phyloP scores from a whole-genome alignment of 2,113 vertebrate genomes.

The Chaetorhynchus papuensis region DNA sequence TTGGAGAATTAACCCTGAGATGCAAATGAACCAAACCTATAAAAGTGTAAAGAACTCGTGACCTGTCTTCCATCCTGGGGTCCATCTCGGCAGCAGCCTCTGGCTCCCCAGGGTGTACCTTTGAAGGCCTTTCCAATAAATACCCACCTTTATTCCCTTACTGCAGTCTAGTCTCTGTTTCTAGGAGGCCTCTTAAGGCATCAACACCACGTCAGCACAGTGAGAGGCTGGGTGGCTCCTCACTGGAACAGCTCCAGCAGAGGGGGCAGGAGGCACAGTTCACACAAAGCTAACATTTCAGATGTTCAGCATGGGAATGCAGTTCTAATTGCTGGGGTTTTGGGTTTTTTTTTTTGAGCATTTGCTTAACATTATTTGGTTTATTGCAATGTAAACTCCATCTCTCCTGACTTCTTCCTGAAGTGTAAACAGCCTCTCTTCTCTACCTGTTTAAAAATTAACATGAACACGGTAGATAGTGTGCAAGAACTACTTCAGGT shows the following conservation, averaged over 20 bases:
- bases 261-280: not conserved
- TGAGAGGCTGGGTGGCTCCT: not conserved
- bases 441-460: not conserved
- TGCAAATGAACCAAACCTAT: no score
- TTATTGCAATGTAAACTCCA: not conserved
- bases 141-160: no score
- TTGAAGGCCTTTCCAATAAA: no score
- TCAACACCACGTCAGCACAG: rapidly evolving
- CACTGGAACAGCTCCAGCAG: not conserved
- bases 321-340: not conserved
- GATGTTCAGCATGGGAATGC: not conserved
- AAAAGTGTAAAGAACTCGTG: no score
- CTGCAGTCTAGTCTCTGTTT: no score
- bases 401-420: not conserved
- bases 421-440: not conserved
- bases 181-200: no score
- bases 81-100: no score
- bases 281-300: not conserved
- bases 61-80: no score
- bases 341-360: not conserved
- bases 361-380: not conserved
- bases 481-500: not conserved
- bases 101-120: no score
- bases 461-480: not conserved
- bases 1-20: no score